phyloP scores from a whole-genome alignment of 2,888 invertebrate species.

The Ophion slaviceki region DNA sequence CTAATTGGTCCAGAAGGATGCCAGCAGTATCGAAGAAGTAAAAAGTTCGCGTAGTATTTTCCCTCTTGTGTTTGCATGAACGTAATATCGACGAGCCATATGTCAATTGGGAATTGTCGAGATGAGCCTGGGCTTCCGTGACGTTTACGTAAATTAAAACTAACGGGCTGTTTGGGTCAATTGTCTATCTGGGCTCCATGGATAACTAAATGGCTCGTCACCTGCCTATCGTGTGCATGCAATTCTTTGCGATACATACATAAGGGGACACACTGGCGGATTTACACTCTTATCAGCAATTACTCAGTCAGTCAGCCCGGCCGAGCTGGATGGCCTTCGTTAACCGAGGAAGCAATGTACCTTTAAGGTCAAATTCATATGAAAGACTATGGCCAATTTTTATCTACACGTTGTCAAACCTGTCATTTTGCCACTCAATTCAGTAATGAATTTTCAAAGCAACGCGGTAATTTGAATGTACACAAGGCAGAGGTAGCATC shows the following conservation, averaged over 20 bases:
- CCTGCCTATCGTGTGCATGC: conserved; percentile 47
- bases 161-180: conserved; percentile 58
- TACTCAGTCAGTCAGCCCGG: conserved; percentile 43
- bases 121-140: conserved; percentile 50
- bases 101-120: conserved; percentile 46
- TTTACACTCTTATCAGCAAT: conserved; percentile 21
- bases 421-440: background rate
- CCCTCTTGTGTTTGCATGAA: background rate
- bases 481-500: no score
- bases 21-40: no score
- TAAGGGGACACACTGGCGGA: background rate
- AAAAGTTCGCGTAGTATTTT: conserved; percentile 12
- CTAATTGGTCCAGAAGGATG: no score
- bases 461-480: no score
- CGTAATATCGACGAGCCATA: conserved; percentile 1
- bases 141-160: conserved; percentile 44
- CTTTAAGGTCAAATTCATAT: conserved; percentile 76
- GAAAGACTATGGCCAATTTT: conserved; percentile 2
- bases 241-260: conserved; percentile 16
- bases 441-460: no score
- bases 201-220: conserved; percentile 53
- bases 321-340: conserved; percentile 37
- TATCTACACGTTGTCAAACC: background rate
- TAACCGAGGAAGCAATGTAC: conserved; percentile 66
- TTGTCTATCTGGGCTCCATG: conserved; percentile 53